phyloP scores from a whole-genome alignment of 2,113 vertebrate genomes.

The Ginglymostoma cirratum region DNA sequence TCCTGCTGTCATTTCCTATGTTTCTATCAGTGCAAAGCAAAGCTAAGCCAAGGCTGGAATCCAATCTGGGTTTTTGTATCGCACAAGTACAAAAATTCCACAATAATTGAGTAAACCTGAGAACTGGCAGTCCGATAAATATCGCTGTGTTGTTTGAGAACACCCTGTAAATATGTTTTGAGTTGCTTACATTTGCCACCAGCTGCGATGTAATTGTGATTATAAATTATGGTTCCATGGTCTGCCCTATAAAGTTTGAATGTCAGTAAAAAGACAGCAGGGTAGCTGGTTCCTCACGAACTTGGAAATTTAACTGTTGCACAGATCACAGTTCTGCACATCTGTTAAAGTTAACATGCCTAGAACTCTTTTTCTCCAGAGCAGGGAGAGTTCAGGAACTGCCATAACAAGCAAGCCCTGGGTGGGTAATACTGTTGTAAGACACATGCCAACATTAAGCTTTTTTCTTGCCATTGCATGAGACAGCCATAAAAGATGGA shows the following conservation, averaged over 20 bases:
- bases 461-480: background rate
- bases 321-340: background rate
- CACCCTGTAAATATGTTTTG: background rate
- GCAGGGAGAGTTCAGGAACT: background rate
- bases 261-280: slow-evolving; percentile 15
- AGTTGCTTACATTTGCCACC: background rate
- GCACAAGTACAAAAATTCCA: background rate
- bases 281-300: background rate
- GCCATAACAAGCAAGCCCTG: background rate
- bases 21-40: background rate
- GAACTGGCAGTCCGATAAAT: background rate
- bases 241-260: slow-evolving; percentile 13
- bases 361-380: background rate
- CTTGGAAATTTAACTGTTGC: slow-evolving; percentile 8
- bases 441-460: background rate
- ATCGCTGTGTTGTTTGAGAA: background rate
- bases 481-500: background rate
- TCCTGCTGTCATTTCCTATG: too few relatives aligned
- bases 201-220: background rate
- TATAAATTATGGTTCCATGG: background rate
- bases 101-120: background rate
- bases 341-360: background rate
- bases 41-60: background rate
- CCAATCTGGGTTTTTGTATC: background rate
- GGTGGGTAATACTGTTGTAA: background rate